Conservation (phyloP, 2,888 invertebrate genomes). For the Pyrochroa serraticornis region DNA sequence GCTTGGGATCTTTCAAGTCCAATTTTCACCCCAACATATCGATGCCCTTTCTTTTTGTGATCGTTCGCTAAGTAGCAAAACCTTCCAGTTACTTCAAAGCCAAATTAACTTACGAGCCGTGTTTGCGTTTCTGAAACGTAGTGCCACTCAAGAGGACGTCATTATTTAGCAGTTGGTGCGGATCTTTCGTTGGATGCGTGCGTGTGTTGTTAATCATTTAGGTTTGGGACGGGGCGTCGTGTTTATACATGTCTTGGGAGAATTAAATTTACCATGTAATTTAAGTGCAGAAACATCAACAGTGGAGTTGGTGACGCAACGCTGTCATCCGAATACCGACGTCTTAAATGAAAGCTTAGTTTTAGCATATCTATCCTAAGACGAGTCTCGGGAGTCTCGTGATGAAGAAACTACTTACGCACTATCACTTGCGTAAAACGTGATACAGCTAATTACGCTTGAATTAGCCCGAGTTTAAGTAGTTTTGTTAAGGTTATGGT, state of each 20-base stretch:
- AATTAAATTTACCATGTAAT: conserved; percentile 46
- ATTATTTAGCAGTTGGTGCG: conserved; percentile 21
- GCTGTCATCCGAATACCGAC: conserved; percentile 43
- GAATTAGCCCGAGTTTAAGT: conserved; percentile 20
- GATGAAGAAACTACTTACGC: conserved; percentile 14
- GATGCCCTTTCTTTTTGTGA: too few species aligned
- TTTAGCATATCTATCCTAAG: conserved; percentile 15
- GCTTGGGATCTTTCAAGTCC: neutral
- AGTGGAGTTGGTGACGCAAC: conserved; percentile 40
- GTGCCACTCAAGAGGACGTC: conserved; percentile 7
- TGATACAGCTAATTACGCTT: conserved; percentile 23
- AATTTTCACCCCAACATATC: too few species aligned
- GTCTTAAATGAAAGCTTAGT: conserved; percentile 37
- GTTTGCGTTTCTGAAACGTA: too few species aligned
- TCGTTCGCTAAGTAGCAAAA: neutral
- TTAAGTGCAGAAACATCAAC: conserved; percentile 43
- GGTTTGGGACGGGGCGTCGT: conserved; percentile 17
- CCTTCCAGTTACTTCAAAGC: neutral
- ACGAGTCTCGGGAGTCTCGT: conserved; percentile 14
- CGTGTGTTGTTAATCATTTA: conserved; percentile 26
- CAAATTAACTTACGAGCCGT: too few species aligned
- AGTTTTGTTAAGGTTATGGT: conserved; percentile 22
- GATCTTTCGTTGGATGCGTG: neutral
- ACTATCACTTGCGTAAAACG: conserved; percentile 12
- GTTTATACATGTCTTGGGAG: conserved; percentile 42